Conservation (phyloP, 1,140 invertebrate genomes). For the Drosophila ohnishii region DNA sequence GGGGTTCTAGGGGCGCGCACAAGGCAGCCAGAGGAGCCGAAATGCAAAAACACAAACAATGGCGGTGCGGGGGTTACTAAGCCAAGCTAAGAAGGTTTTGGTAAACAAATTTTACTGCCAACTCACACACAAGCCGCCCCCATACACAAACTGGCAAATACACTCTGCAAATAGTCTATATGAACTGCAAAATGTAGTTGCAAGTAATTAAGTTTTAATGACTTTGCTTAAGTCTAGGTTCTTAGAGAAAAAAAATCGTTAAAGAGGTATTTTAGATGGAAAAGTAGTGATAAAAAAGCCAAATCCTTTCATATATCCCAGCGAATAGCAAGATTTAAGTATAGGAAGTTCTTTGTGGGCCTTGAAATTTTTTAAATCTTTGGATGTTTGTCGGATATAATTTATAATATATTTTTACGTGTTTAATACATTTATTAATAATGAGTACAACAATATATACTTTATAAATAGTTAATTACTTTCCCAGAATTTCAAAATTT, state of each 20-base stretch:
- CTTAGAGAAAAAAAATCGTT: neutral
- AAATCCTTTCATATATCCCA: neutral
- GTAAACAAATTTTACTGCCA: constrained; percentile 75
- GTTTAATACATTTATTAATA: too few species aligned
- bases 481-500: too few species aligned
- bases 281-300: neutral
- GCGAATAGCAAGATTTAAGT: neutral
- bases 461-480: too few species aligned
- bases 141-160: constrained; percentile 30
- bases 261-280: neutral
- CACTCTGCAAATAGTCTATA: constrained; percentile 15
- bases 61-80: constrained; percentile 75
- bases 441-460: too few species aligned
- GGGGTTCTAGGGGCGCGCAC: constrained; percentile 6
- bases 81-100: constrained; percentile 80
- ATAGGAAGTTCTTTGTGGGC: too few species aligned
- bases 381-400: too few species aligned
- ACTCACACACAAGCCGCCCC: constrained; percentile 49
- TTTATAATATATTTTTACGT: too few species aligned
- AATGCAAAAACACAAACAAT: constrained; percentile 81
- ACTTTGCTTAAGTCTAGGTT: neutral
- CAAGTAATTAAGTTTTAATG: constrained; percentile 13
- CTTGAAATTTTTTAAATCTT: too few species aligned
- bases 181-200: constrained; percentile 6
- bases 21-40: constrained; percentile 46